These are phyloP conservation scores for Apostichopus parvimensis DNA, from an alignment of 35 echinoderm and acorn worm genomes.

Conservation along the genomic window DNA sequence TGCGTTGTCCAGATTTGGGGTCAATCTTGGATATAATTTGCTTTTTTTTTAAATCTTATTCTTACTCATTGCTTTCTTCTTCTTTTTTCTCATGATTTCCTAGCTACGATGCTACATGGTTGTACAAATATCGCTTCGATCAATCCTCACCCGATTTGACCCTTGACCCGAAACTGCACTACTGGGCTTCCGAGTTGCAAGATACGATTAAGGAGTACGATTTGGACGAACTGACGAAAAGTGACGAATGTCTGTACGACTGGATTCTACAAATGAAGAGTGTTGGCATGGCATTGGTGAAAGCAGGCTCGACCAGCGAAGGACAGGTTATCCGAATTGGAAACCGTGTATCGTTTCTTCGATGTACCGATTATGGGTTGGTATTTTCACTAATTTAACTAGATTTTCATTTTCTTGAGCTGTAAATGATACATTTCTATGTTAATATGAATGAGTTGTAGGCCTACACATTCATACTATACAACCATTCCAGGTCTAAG, in stretches of 20 bases:
- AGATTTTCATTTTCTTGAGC: not conserved
- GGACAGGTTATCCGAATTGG: constrained; percentile 72
- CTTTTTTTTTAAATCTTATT: no score
- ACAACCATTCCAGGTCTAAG: no score
- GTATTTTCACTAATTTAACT: not conserved
- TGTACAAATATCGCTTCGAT: constrained; percentile 65
- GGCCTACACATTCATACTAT: no score
- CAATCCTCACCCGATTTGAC: constrained; percentile 53
- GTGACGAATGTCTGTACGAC: constrained; percentile 63
- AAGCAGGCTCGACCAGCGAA: constrained; percentile 32
- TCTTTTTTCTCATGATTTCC: not conserved
- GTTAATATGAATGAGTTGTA: no score
- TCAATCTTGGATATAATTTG: no score
- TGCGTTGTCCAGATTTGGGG: no score
- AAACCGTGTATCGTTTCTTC: constrained; percentile 59
- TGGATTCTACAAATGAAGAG: constrained; percentile 72
- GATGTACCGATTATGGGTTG: constrained; percentile 70
- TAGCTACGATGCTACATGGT: constrained; percentile 55
- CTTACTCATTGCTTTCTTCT: no score
- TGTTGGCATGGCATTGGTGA: constrained; percentile 49
- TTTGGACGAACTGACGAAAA: constrained; percentile 59
- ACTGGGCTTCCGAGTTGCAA: constrained; percentile 44
- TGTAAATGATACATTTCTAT: no score
- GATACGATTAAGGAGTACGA: constrained; percentile 52
- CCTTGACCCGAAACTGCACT: constrained; percentile 55